Evolutionary conservation across 2,888 invertebrate species (phyloP).

Genomic region (Pseudoips prasinana): DNA sequence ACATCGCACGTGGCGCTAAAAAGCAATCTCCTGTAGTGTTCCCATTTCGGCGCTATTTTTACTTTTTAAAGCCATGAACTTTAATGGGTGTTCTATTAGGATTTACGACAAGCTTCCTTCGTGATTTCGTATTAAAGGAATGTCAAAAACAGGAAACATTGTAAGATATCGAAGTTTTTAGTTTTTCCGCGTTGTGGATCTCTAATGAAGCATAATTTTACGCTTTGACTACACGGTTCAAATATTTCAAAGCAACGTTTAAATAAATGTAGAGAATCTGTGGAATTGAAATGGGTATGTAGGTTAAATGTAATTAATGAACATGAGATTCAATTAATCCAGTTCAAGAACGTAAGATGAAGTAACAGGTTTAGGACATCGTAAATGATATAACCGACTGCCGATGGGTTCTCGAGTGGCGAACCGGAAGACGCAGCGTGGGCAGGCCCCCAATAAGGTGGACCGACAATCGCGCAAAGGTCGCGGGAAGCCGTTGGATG

Average conservation of each 20-base stretch:
- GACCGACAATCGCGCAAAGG: too few relatives aligned
- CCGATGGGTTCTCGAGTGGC: too few relatives aligned
- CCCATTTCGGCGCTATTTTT: conserved; percentile 23
- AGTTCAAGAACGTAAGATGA: too few relatives aligned
- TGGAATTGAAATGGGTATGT: not conserved
- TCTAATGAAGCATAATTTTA: conserved; percentile 12
- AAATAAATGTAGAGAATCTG: not conserved
- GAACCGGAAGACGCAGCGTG: too few relatives aligned
- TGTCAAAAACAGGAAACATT: conserved; percentile 31
- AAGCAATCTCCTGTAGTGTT: conserved; percentile 38
- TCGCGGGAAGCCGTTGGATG: too few relatives aligned
- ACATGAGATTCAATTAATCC: too few relatives aligned
- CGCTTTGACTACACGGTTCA: conserved; percentile 4
- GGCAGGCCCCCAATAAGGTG: too few relatives aligned
- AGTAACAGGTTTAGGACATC: too few relatives aligned
- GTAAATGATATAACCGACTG: too few relatives aligned
- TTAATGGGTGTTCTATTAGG: conserved; percentile 32
- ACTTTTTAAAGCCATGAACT: conserved; percentile 24
- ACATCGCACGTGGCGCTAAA: conserved; percentile 36
- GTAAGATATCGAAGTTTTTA: conserved; percentile 9
- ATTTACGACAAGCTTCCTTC: conserved; percentile 33
- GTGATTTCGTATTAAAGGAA: conserved; percentile 20
- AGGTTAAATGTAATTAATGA: not conserved
- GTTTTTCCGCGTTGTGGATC: conserved; percentile 16
- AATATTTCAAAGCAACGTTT: conserved; percentile 5